These are phyloP conservation scores for Salticus scenicus DNA, from an alignment of 2,888 invertebrate species.

Conservation along the genomic window DNA sequence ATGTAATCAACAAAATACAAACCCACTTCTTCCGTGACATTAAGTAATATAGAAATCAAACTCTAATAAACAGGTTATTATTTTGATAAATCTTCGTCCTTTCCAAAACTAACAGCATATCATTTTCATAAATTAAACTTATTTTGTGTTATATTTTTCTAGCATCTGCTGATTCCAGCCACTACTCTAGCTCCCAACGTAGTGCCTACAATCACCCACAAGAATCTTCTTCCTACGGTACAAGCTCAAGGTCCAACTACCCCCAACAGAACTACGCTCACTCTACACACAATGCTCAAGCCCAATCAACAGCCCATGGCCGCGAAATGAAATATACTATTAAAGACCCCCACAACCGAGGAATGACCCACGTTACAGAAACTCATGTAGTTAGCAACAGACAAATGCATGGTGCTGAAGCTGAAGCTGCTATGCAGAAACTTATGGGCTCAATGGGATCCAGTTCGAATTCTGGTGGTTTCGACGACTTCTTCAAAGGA, in stretches of 20 bases:
- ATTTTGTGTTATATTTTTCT: too few species aligned
- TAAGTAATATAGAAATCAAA: too few species aligned
- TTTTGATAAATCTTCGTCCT: too few species aligned
- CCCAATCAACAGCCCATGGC: constrained; percentile 40
- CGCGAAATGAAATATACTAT: constrained; percentile 68
- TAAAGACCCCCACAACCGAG: constrained; percentile 53
- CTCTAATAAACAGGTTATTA: too few species aligned
- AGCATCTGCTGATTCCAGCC: constrained; percentile 20
- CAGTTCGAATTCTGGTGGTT: constrained; percentile 16
- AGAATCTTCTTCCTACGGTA: not conserved
- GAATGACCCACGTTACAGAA: constrained; percentile 63
- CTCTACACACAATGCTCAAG: constrained; percentile 15
- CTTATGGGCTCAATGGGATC: constrained; percentile 66
- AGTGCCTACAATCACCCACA: constrained; percentile 31
- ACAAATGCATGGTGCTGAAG: constrained; percentile 65
- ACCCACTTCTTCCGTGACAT: too few species aligned
- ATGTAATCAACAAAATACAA: too few species aligned
- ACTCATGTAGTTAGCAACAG: constrained; percentile 64
- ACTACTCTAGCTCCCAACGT: constrained; percentile 29
- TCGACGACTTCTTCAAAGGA: constrained; percentile 56
- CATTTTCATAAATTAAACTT: too few species aligned
- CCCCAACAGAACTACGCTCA: constrained; percentile 31
- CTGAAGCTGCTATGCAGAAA: constrained; percentile 65
- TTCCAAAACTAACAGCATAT: too few species aligned
- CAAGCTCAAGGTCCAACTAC: constrained; percentile 5